Evolutionary conservation across 2,113 vertebrate genomes (phyloP), one percentile per base, ranked within the genome.

Genomic region (Paracanthobrama guichenoti): DNA sequence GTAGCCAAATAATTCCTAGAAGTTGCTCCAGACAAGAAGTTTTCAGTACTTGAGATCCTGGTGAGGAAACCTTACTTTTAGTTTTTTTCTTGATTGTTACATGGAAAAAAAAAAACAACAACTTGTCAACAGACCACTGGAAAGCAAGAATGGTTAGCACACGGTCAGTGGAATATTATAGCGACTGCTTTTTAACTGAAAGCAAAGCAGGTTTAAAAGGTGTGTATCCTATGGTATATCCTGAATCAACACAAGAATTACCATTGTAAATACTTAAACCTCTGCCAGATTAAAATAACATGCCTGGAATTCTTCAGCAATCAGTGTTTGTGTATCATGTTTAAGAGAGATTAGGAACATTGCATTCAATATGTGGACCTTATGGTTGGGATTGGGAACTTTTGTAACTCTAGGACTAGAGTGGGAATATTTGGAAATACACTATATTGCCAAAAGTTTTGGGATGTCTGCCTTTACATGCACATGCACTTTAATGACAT

Each of bases 201-300:
- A 13, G 3, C 82, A 75, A 73, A 73, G 26, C 13, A 76, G 55
- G 12, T 18, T 79, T 24, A 16, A 44, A 79, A 62, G n/a, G 14
- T 62, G 76, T 59, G 22, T 42, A 26, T 44, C 22, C 76, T 6
- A 44, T 62, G 20, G 57, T 57, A 26, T 75, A 22, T 22, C 3
- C 75, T 77, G 75, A 77, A 39, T 57, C 26, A 77, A 77, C 50
- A 62, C 3, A 44, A 79, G 22, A 79, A 62, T 60, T 60, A 60
- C 8, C 31, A 60, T 62, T 14, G 14, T 22, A 59, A 79, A 79
- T 79, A 62, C 24, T 79, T 60, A 42, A 60, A 44, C 6, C 12
- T 59, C 39, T 44, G 53, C 76, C 20, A 79, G 35, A 60, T 79
- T 62, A 62, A 14, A 60, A 59, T 44, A 79, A 11, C 55, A 62